Evolutionary conservation across 2,797 vertebrate species (phyloP).

Genomic region (Eulemur albifrons): DNA sequence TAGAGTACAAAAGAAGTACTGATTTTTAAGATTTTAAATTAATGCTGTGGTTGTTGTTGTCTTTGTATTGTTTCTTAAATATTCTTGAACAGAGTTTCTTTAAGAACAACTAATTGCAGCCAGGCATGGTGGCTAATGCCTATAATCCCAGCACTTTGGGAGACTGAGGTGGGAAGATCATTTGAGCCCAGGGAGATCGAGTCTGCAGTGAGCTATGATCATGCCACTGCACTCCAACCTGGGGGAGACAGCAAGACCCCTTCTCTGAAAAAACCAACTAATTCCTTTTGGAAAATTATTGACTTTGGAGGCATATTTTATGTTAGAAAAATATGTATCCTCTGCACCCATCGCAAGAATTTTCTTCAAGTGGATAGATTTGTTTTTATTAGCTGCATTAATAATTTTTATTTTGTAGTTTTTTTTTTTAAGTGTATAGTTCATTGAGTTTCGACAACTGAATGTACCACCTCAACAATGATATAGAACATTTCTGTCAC

Average conservation of each 20-base stretch:
- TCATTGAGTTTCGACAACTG: neutral
- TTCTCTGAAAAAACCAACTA: no score
- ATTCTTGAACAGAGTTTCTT: neutral
- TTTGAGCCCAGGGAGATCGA: no score
- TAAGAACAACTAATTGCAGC: neutral
- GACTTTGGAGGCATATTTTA: neutral
- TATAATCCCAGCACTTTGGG: no score
- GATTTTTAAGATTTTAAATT: conserved; percentile 41
- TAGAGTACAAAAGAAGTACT: neutral
- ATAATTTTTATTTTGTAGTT: neutral
- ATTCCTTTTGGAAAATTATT: neutral
- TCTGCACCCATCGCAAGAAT: neutral
- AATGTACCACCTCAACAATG: neutral
- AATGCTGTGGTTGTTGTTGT: neutral
- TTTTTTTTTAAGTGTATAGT: conserved; percentile 31
- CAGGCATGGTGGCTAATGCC: no score
- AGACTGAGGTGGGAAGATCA: no score
- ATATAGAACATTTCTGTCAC: neutral
- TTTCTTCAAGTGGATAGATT: neutral
- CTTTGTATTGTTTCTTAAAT: conserved; percentile 25
- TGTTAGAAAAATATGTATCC: neutral
- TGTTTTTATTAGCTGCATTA: conserved; percentile 11
- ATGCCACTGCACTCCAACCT: no score
- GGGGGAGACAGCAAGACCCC: no score
- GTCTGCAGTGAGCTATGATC: no score